Percentiles rank a stretch among this genome's conserved stretches.
Conservation (phyloP, 2,888 invertebrate genomes). For the Phaonia tiefii region DNA sequence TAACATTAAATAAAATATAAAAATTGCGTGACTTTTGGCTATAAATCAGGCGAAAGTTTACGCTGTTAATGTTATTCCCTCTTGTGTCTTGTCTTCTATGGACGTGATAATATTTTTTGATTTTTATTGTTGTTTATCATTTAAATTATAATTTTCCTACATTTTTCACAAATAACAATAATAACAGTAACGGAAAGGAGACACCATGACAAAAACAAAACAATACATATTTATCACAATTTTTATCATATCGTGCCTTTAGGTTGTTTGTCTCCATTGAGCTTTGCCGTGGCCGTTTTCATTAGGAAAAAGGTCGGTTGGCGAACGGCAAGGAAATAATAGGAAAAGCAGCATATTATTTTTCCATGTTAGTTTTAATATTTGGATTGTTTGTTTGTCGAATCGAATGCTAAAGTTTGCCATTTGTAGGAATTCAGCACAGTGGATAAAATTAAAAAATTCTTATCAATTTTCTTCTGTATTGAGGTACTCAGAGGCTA, state of each 20-base stretch:
- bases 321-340: not conserved
- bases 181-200: not conserved
- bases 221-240: conserved; percentile 10
- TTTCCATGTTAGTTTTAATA: conserved; percentile 16
- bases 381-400: not conserved
- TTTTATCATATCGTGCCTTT: conserved; percentile 33
- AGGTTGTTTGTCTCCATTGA: conserved; percentile 32
- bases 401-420: conserved; percentile 10
- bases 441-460: too few relatives aligned
- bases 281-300: not conserved
- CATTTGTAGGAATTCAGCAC: not conserved
- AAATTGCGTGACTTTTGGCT: conserved; percentile 39
- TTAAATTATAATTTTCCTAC: conserved; percentile 7
- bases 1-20: conserved; percentile 45
- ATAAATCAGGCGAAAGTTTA: conserved; percentile 32
- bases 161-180: conserved; percentile 23
- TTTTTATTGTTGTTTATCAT: conserved; percentile 30
- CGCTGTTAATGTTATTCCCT: not conserved
- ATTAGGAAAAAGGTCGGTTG: not conserved
- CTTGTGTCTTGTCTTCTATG: conserved; percentile 31
- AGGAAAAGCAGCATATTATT: conserved; percentile 1
- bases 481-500: too few relatives aligned
- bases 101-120: conserved; percentile 45
- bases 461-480: too few relatives aligned
- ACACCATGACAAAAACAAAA: not conserved